Conservation (phyloP, 2,797 vertebrate species). For the Anableps anableps region DNA sequence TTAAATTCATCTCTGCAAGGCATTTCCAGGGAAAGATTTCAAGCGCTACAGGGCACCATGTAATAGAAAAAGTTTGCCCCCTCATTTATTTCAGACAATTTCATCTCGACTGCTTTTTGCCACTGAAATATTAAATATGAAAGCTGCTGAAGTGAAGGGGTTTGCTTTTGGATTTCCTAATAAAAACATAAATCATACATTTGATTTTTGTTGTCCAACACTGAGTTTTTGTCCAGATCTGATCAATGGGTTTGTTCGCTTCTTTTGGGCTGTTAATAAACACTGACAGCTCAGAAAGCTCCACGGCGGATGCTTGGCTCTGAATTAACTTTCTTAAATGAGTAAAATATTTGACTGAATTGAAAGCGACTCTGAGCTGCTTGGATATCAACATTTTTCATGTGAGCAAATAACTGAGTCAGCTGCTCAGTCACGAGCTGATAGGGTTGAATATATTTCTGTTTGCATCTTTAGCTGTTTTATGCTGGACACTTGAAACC, state of each 20-base stretch:
- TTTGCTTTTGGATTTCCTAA: conserved; percentile 35
- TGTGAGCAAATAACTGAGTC: conserved; percentile 16
- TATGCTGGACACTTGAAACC: background rate
- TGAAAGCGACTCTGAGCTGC: conserved; percentile 5
- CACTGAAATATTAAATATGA: background rate
- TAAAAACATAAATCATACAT: conserved; percentile 8
- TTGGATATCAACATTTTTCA: conserved; percentile 17
- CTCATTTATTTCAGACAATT: conserved; percentile 36
- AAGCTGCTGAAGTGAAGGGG: background rate
- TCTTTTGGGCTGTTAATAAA: conserved; percentile 45
- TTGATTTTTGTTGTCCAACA: conserved; percentile 26
- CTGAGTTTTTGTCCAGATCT: conserved; percentile 34
- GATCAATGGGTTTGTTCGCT: conserved; percentile 47
- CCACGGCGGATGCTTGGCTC: conserved; percentile 11
- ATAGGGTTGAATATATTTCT: background rate
- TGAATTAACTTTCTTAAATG: conserved; percentile 26
- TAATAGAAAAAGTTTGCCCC: conserved; percentile 21
- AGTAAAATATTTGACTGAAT: conserved; percentile 24
- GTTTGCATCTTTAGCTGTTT: background rate
- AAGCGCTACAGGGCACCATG: background rate
- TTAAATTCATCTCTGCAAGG: conserved; percentile 37
- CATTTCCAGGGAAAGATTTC: conserved; percentile 24
- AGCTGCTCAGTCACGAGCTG: conserved; percentile 4
- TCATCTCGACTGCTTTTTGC: conserved; percentile 5
- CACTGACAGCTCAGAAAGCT: conserved; percentile 42